Base-by-base conservation (phyloP, 53 echinoderm and acorn worm species). In the Echinometra lucunter region DNA sequence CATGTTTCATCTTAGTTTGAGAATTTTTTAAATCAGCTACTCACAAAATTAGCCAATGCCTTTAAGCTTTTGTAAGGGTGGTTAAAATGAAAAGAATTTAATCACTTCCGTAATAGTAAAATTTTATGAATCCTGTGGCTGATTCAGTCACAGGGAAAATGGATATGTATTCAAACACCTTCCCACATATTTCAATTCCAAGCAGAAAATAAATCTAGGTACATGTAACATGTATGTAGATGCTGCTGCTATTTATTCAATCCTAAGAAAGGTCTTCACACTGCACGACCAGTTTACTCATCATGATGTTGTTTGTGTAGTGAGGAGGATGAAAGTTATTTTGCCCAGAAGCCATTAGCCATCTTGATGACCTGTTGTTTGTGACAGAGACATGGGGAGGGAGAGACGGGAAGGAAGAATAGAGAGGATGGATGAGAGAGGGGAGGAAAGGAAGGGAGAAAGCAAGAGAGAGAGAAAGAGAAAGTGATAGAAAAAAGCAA, bases 261-360 rank as follows among this genome's bases (percentile, higher is more conserved):
- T 44, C 80, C 44, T 44, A 21, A 80, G 25, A 21, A 44, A 0
- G 32, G 69, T 8, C 32, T 69, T 69, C 69, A 69, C 69, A 80
- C 80, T 21, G 21, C 15, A 40, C 81, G 18, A 81, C 81, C 28
- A 81, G 81, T 81, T 81, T 81, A 81, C 81, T 81, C 74, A 13
- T 81, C 42, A 44, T 44, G 81, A 81, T 81, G 81, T 81, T 81
- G 81, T 81, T 81, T 18, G 44, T 42, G 81, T 44, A 44, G 81
- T 18, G 81, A 81, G 81, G 44, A 5, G 34, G 32, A 53, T 88
- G 88, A 88, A 83, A 88, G 57, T 88, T 9, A 56, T 88, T 88
- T 88, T 88, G 88, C 56, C 88, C 88, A 88, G 88, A 32, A 88
- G 88, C 88, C 57, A 49, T 57, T 57, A 56, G 30, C 88, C n/a